Conservation (phyloP, 2,113 vertebrate species). For the Malurus melanocephalus region DNA sequence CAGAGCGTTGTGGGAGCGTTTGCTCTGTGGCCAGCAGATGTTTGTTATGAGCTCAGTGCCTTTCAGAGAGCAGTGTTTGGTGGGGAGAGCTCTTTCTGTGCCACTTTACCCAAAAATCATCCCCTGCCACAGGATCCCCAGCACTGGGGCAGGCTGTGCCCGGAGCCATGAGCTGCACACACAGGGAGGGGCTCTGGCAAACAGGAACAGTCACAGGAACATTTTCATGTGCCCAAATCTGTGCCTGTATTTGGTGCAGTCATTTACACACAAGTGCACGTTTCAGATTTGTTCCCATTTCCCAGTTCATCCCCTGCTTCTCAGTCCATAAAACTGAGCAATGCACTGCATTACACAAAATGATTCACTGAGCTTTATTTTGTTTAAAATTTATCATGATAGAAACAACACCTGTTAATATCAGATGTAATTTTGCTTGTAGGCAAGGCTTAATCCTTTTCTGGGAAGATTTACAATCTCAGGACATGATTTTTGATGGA, state of each 20-base stretch:
- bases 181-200: background rate
- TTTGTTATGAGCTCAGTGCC: background rate
- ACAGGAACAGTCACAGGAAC: background rate
- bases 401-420: background rate
- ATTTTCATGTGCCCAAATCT: background rate
- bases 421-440: background rate
- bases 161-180: accelerated
- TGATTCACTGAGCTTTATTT: background rate
- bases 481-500: background rate
- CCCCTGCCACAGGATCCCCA: accelerated
- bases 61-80: background rate
- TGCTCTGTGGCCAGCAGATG: background rate
- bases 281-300: background rate
- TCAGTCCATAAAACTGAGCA: background rate
- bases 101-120: background rate
- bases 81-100: background rate
- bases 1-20: accelerated
- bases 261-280: background rate
- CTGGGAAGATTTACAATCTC: background rate
- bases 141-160: background rate
- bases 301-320: background rate
- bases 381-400: background rate
- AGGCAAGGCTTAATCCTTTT: background rate
- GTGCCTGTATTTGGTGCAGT: background rate
- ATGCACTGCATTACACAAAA: too few relatives aligned